Evolutionary conservation across 2,113 vertebrate species (phyloP), one percentile per base, ranked within the genome.

Genomic region (Laterallus jamaicensis): DNA sequence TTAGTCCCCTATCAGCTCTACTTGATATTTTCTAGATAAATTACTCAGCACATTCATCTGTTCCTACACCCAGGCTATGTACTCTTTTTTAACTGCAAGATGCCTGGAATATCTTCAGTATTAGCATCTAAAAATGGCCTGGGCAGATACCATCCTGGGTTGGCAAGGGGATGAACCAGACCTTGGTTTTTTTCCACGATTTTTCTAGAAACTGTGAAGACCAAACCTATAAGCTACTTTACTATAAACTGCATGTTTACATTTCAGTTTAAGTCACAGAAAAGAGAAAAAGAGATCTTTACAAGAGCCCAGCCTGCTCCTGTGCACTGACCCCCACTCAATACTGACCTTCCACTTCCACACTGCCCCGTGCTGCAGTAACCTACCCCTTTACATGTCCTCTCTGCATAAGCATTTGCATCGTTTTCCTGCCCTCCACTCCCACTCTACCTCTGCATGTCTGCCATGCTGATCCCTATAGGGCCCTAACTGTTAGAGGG

Each of bases 291-390:
- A 68, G 56, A 59, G 24, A 54, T 64, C 9, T 50, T 3, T 21
- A 16, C 15, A 44, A 11, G 42, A 68, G 31, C 39, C 19, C 47
- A 25, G 7, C 16, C 24, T 62, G 60, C 13, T 52, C 31, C 14
- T 12, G 16, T 49, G 28, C 21, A 8, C 9, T 6, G 10, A 0
- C 32, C 29, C 28, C n/a, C 1, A 0, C 6, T 44, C 35, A 63
- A 3, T n/a, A 16, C 24, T 69, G 69, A 28, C 49, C 11, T 75
- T 10, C n/a, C 8, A 11, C 28, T 80, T n/a, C 37, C 28, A 37
- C 26, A 26, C 15, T 28, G 6, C 29, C 39, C 58, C n/a, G 20
- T 21, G 28, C 24, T 64, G 37, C 37, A 70, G 60, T 24, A 71
- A 75, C 14, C 31, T 52, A 31, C 5, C 4, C 15, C 18, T 55